Conservation (phyloP, 1,140 invertebrate genomes). For the Zaprionus capensis region DNA sequence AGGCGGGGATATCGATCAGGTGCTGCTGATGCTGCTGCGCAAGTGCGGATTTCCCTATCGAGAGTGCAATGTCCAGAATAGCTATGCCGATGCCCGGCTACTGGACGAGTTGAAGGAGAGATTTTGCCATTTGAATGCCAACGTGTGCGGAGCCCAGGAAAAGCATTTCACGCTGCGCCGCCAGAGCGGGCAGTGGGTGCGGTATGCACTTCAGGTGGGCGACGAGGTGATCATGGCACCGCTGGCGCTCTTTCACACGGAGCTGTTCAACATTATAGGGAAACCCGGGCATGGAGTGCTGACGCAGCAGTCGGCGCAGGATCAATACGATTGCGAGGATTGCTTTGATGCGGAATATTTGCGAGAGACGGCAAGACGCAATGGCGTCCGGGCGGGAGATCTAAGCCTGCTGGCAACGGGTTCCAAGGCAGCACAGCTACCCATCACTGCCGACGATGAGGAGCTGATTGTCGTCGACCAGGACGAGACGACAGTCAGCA, state of each 20-base stretch:
- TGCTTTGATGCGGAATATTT: slow-evolving; percentile 97
- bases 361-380: slow-evolving; percentile 89
- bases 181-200: slow-evolving; percentile 84
- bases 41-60: slow-evolving; percentile 96
- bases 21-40: slow-evolving; percentile 93
- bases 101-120: slow-evolving; percentile 94
- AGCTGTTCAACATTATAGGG: slow-evolving; percentile 94
- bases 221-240: slow-evolving; percentile 97
- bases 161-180: slow-evolving; percentile 79
- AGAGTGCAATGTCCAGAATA: slow-evolving; percentile 88
- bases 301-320: slow-evolving; percentile 90
- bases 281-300: slow-evolving; percentile 85
- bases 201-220: slow-evolving; percentile 93
- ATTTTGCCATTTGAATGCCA: slow-evolving; percentile 95
- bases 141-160: slow-evolving; percentile 74
- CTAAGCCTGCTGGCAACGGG: slow-evolving; percentile 84
- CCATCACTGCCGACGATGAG: slow-evolving; percentile 87
- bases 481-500: slow-evolving; percentile 85
- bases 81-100: slow-evolving; percentile 89
- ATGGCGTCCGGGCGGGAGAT: slow-evolving; percentile 87
- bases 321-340: slow-evolving; percentile 94
- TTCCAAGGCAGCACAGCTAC: slow-evolving; percentile 55
- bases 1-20: slow-evolving; percentile 94
- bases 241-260: slow-evolving; percentile 94
- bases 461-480: slow-evolving; percentile 92